phyloP scores from a whole-genome alignment of 1,140 invertebrate species.

The Lethocerus indicus region DNA sequence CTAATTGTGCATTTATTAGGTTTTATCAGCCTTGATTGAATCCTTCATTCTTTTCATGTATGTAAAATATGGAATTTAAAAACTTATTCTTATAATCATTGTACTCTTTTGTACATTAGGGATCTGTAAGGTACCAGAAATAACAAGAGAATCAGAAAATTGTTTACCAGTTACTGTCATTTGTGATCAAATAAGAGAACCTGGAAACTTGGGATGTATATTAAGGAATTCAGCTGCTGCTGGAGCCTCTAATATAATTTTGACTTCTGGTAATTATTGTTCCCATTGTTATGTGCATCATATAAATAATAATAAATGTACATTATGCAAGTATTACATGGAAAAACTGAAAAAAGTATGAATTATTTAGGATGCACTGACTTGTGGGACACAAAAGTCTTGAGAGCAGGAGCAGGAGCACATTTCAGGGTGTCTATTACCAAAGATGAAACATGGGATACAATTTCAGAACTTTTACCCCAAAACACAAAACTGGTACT shows the following conservation, averaged over 20 bases:
- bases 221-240: conserved; percentile 60
- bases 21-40: too few relatives aligned
- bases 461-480: conserved; percentile 32
- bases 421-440: conserved; percentile 63
- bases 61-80: too few relatives aligned
- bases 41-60: too few relatives aligned
- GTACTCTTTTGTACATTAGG: too few relatives aligned
- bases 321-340: not conserved
- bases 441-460: conserved; percentile 42
- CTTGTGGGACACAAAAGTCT: conserved; percentile 74
- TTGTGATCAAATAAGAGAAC: conserved; percentile 78
- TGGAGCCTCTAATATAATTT: conserved; percentile 55
- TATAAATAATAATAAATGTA: not conserved
- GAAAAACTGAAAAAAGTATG: not conserved
- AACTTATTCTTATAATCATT: too few relatives aligned
- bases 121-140: not conserved
- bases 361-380: conserved; percentile 57
- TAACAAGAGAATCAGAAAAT: conserved; percentile 14
- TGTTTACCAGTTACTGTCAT: conserved; percentile 65
- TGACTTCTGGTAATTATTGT: conserved; percentile 51
- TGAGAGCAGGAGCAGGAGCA: conserved; percentile 60
- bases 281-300: not conserved
- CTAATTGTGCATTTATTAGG: too few relatives aligned
- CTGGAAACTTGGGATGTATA: conserved; percentile 76
- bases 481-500: conserved; percentile 12